phyloP scores from a whole-genome alignment of 2,113 vertebrate genomes.

The Prolemur simus region DNA sequence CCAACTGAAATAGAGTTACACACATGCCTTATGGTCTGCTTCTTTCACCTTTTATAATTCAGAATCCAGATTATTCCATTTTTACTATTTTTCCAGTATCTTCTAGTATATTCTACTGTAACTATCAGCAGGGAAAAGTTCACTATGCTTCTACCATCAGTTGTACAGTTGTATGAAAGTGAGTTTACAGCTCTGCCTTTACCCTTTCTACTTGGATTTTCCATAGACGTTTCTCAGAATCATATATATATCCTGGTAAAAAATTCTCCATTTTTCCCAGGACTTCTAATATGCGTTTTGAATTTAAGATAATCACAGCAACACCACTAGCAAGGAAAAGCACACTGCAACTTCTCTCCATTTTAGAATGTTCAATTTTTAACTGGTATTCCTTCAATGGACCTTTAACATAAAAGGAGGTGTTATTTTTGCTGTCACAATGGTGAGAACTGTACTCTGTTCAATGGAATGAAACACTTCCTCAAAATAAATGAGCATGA shows the following conservation, averaged over 20 bases:
- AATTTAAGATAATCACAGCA: background rate
- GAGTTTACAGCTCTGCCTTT: background rate
- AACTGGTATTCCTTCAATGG: background rate
- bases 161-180: background rate
- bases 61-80: background rate
- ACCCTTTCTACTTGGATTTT: background rate
- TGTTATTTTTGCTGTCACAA: constrained; percentile 20
- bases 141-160: background rate
- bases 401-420: background rate
- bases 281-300: background rate
- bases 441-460: constrained; percentile 46
- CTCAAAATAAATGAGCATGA: constrained; percentile 31
- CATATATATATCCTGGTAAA: background rate
- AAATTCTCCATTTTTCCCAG: background rate
- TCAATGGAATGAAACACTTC: constrained; percentile 57
- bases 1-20: background rate
- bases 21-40: background rate
- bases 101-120: background rate
- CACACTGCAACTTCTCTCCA: background rate
- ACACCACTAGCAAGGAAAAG: background rate
- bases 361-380: background rate
- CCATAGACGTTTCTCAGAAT: background rate
- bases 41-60: background rate
- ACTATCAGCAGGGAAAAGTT: background rate
- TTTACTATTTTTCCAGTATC: background rate